These are phyloP conservation scores for Salmo trutta DNA, from an alignment of 2,797 vertebrate genomes.

Conservation along the genomic window DNA sequence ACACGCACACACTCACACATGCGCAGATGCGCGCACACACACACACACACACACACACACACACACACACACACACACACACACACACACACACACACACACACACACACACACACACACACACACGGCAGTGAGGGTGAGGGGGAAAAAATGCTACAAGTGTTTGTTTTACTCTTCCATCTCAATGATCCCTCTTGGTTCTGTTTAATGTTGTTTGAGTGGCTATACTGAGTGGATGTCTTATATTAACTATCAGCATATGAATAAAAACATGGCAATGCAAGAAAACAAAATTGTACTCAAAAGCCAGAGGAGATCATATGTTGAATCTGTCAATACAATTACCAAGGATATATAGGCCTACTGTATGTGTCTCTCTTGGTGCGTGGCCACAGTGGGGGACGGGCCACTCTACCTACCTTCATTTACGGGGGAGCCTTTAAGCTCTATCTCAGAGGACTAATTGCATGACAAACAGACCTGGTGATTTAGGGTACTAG, in stretches of 20 bases:
- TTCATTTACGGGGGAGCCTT: slow-evolving; percentile 66
- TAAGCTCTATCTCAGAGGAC: slow-evolving; percentile 50
- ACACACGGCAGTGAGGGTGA: no score
- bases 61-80: background rate
- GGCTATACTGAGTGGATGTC: no score
- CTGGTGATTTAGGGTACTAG: slow-evolving; percentile 55
- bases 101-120: background rate
- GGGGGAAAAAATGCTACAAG: no score
- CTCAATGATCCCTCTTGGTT: slow-evolving; percentile 5
- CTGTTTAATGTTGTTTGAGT: no score
- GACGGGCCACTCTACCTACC: slow-evolving; percentile 53
- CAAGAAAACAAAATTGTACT: no score
- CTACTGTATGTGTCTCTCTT: no score
- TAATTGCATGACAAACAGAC: slow-evolving; percentile 73
- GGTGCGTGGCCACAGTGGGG: slow-evolving; percentile 1
- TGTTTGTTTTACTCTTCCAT: no score
- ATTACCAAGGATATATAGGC: no score
- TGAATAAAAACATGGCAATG: background rate
- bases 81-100: background rate
- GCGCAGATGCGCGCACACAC: no score
- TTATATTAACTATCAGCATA: no score
- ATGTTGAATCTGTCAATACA: no score
- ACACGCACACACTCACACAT: background rate
- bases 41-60: slow-evolving; percentile 46
- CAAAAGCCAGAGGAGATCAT: no score